phyloP scores from a whole-genome alignment of 2,797 vertebrate genomes.

The Mormyrus hasselquistii region DNA sequence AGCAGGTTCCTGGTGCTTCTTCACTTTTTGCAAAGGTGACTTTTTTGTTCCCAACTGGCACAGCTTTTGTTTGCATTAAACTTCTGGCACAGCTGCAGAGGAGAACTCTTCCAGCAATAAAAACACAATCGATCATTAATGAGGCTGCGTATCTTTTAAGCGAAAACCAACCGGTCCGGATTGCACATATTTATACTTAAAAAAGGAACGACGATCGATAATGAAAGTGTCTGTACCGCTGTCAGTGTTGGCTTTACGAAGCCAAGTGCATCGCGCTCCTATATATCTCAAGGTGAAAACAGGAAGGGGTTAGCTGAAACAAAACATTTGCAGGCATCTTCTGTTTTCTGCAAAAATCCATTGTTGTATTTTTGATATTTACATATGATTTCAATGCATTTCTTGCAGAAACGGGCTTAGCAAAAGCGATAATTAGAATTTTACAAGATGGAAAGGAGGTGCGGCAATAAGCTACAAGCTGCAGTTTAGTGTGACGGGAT shows the following conservation, averaged over 20 bases:
- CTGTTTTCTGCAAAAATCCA: neutral
- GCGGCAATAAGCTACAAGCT: neutral
- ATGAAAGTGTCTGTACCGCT: neutral
- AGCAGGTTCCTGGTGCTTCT: neutral
- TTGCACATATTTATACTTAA: neutral
- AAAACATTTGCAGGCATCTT: neutral
- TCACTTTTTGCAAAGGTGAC: constrained; percentile 1
- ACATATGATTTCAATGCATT: neutral
- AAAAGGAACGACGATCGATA: neutral
- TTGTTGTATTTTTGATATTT: neutral
- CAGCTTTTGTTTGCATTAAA: neutral
- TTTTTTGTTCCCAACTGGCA: neutral
- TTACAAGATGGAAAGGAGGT: neutral
- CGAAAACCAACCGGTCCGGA: neutral
- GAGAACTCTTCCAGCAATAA: neutral
- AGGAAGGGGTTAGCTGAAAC: neutral
- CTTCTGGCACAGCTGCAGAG: neutral
- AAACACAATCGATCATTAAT: neutral
- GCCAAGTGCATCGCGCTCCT: neutral
- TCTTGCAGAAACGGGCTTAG: neutral
- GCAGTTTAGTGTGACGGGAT: constrained; percentile 2
- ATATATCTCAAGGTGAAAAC: neutral
- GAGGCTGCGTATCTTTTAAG: neutral
- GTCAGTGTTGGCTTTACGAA: neutral
- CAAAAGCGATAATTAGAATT: neutral